Percentiles rank a stretch among this genome's conserved stretches.
phyloP scores from a whole-genome alignment of 2,113 vertebrate genomes.

The Gobius niger region DNA sequence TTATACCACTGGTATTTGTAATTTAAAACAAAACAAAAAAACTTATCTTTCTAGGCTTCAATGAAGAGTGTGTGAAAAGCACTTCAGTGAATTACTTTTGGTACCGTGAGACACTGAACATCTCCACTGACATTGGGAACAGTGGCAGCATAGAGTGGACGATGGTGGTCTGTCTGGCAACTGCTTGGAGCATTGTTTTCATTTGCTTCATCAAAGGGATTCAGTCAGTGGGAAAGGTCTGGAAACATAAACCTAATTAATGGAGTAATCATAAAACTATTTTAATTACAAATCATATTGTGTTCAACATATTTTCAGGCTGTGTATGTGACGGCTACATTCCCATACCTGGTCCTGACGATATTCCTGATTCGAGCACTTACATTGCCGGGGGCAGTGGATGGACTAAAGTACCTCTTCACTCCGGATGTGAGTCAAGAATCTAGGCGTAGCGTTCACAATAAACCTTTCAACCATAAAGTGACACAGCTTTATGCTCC shows the following conservation, averaged over 20 bases:
- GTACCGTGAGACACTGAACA: slow-evolving; percentile 90
- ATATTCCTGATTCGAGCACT: slow-evolving; percentile 86
- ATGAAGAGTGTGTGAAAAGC: slow-evolving; percentile 82
- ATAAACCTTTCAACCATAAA: slow-evolving; percentile 35
- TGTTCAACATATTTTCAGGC: slow-evolving; percentile 69
- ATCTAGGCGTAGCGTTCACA: neutral
- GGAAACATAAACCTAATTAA: neutral
- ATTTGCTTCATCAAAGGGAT: slow-evolving; percentile 88
- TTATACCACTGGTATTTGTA: neutral
- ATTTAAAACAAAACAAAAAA: neutral
- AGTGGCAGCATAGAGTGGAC: slow-evolving; percentile 82
- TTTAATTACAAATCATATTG: neutral
- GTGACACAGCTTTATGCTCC: slow-evolving; percentile 14
- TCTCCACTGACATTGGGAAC: slow-evolving; percentile 71
- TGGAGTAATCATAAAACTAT: no score
- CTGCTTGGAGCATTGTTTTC: slow-evolving; percentile 83
- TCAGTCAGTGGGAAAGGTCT: slow-evolving; percentile 87
- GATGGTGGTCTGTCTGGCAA: slow-evolving; percentile 80
- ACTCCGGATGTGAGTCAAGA: slow-evolving; percentile 82
- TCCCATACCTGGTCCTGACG: slow-evolving; percentile 89
- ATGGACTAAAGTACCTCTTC: slow-evolving; percentile 86
- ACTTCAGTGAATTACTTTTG: slow-evolving; percentile 88
- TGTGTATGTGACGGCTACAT: slow-evolving; percentile 87
- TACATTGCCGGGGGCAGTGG: slow-evolving; percentile 83
- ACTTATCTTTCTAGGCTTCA: slow-evolving; percentile 64